Evolutionary conservation across 2,797 vertebrate species (phyloP), one percentile per base, ranked within the genome.

Genomic region (Enteromius viviparus): DNA sequence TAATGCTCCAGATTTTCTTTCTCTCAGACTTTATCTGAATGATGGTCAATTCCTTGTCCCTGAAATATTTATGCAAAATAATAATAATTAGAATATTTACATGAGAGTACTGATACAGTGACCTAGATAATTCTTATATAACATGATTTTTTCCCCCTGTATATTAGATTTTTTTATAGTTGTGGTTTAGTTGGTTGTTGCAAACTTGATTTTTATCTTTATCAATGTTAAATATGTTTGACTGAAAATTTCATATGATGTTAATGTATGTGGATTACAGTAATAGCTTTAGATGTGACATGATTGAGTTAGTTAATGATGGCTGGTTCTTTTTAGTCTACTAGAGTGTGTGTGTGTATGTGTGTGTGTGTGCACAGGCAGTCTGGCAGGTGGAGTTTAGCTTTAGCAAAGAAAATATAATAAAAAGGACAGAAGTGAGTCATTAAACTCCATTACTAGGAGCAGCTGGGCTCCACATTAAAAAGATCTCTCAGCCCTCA

Each of bases 391-490:
- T 85, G 86, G 78, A 60, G 75, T 58, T 85, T 70, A 72, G 77
- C 77, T 85, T 81, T 75, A 66, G 81, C 23, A 78, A 81, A 68
- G 62, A 84, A 77, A 83, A 77, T 72, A 82, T 65, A 87, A 75
- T 84, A 84, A 81, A 66, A 58, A 37, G 70, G 75, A 84, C 64
- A 71, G 58, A 17, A 70, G 62, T 58, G 60, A 72, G 80, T 77
- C 80, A 88, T 87, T 87, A 85, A 83, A 87, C 76, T 84, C 85
- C 76, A 87, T 88, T 87, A 89, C 85, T 68, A 72, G 9, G 42
- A 76, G 87, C 87, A 88, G 84, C 87, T 87, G 85, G 53, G 65
- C 62, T 78, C 55, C 32, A 76, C 70, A 58, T 85, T 87, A 77
- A 87, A 86, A 62, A 82, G 42, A 86, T 45, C 26, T 80, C 47